Base-by-base conservation (phyloP, 2,888 invertebrate species). In the Mesoligia furuncula region DNA sequence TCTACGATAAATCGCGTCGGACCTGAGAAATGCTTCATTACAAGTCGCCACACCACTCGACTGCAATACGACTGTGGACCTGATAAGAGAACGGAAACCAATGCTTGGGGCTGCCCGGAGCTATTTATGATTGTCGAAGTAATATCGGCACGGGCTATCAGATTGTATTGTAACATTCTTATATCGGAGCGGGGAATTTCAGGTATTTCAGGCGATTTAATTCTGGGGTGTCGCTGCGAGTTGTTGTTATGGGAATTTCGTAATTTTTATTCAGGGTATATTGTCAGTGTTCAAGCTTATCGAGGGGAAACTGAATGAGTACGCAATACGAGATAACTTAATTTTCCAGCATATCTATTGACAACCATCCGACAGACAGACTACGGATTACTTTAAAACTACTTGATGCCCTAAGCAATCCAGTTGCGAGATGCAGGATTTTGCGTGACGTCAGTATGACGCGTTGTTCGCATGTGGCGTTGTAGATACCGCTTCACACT, bases 1-100 rank as follows among this genome's bases (percentile, higher is more conserved):
- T 87, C 80, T 77, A 84, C 91, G 83, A 92, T 94, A 93, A 94
- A 94, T 95, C 92, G 89, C 89, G 89, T 90, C 89, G 88, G 87
- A 88, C 86, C 88, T 89, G 90, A 88, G 93, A 93, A 93, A 94
- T 94, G 94, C 92, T 91, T 92, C 92, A 93, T 94, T 93, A 91
- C 89, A 81, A 89, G 87, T 88, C 87, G 85, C 88, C 87, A 77
- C 80, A 78, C 81, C 79, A 71, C 83, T 71, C 87, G 84, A 79
- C 81, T 86, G 87, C 89, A 79, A 82, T 88, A 88, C 80, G 77
- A 75, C 69, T 74, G 77, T 73, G 77, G 78, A 80, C 76, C 77
- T 85, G 90, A 90, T 90, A 90, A 90, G 85, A 78, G 75, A 76
- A 80, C 82, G 88, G 86, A 84, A 89, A 83, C 85, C 84, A 86